A percentile compares a stretch with the other conserved stretches of the same genome.
phyloP scores from a whole-genome alignment of 1,140 invertebrate genomes.

The Drosophila setifemur region DNA sequence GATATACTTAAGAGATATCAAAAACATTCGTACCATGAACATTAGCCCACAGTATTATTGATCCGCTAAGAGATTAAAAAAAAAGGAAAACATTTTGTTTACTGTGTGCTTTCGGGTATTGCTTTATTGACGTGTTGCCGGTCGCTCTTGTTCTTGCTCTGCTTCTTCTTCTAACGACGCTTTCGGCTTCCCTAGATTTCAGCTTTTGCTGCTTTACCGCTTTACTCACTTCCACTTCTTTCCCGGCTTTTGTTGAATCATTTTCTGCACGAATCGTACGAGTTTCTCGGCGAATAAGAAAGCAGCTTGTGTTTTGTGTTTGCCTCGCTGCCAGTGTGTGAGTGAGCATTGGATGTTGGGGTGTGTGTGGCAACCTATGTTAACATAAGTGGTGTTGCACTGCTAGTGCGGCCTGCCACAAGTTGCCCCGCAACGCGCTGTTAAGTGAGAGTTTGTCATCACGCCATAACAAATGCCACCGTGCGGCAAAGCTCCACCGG shows the following conservation, averaged over 20 bases:
- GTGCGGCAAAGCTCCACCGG: slow-evolving; percentile 45
- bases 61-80: too few relatives aligned
- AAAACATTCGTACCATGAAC: too few relatives aligned
- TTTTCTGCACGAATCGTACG: slow-evolving; percentile 67
- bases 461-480: slow-evolving; percentile 39
- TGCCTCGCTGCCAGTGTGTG: neutral
- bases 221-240: slow-evolving; percentile 27
- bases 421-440: slow-evolving; percentile 24
- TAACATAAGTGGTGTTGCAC: slow-evolving; percentile 55
- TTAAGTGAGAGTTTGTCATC: slow-evolving; percentile 26
- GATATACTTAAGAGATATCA: too few relatives aligned
- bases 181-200: slow-evolving; percentile 36
- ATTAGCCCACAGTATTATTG: too few relatives aligned
- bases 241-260: slow-evolving; percentile 57
- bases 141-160: slow-evolving; percentile 16
- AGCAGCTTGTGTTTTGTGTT: slow-evolving; percentile 42
- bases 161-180: slow-evolving; percentile 34
- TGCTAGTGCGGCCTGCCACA: slow-evolving; percentile 32
- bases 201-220: slow-evolving; percentile 14
- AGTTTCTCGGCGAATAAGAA: slow-evolving; percentile 73
- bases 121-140: slow-evolving; percentile 11
- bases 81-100: neutral
- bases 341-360: too few relatives aligned
- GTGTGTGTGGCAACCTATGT: slow-evolving; percentile 30
- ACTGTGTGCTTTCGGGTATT: neutral